Base-by-base conservation (phyloP, 1,140 invertebrate species). In the Vanessa tameamea region DNA sequence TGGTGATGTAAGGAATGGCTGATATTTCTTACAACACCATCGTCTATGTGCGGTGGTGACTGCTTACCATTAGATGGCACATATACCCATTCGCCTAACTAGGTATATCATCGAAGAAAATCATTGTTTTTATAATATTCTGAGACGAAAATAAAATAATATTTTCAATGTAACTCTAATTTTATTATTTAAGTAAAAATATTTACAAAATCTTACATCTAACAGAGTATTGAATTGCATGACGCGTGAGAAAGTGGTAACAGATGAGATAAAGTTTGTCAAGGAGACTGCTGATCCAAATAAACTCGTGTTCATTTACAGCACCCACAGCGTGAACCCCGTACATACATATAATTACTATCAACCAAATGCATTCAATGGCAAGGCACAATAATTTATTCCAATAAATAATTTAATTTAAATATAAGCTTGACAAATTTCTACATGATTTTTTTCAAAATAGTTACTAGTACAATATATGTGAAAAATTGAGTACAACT, bases 151-250 rank as follows among this genome's bases (percentile, higher is more conserved):
- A 85, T 81, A 82, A 79, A 87, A 86, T 82, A 64, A 75, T 9
- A 61, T 57, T 69, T 76, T 64, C 64, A 86, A 81, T 78, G 53
- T 81, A 80, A 86, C 72, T 83, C 83, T 87, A 89, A 81, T 65
- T 90, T 89, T 88, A 88, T 89, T 87, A 79, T 85, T 82, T 86
- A 84, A 82, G 79, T 79, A 76, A 78, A 86, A 87, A 85, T 92
- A 92, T 92, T 91, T 92, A 92, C 90, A 92, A 90, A 88, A 87
- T 55, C 83, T 84, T 88, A 90, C 72, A 72, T 73, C 85, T 91
- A 91, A 82, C 69, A 85, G 89, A 92, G 90, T 92, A 92, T 90
- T 89, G 84, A 90, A 89, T 89, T 90, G 89, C 88, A 82, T 84
- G 73, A 84, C 76, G 83, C 79, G 78, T 81, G 78, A 77, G 77